These are phyloP conservation scores for Chlamydotis undulata DNA, from an alignment of 2,113 vertebrate species.

Conservation along the genomic window DNA sequence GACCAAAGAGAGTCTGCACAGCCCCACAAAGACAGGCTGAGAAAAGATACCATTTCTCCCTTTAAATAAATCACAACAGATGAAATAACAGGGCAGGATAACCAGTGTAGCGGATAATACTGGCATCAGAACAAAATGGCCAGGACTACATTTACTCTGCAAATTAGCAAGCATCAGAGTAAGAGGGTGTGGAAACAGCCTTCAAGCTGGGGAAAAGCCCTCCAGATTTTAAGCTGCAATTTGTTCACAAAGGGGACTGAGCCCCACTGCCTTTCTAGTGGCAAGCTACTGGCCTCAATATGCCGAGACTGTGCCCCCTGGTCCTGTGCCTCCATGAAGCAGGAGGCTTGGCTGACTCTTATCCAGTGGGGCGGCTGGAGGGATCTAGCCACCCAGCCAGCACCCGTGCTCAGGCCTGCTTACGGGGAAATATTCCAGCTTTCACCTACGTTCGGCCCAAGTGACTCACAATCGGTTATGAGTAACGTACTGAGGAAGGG, in stretches of 20 bases:
- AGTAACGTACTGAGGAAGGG: neutral
- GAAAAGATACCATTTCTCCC: neutral
- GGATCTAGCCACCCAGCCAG: neutral
- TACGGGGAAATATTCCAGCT: neutral
- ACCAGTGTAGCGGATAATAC: neutral
- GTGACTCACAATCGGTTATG: conserved; percentile 28
- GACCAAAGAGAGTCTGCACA: neutral
- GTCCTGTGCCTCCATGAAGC: neutral
- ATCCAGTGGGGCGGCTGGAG: neutral
- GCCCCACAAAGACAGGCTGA: neutral
- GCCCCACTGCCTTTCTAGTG: neutral
- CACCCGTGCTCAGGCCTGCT: fast-evolving
- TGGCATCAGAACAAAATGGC: neutral
- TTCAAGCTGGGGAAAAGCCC: neutral
- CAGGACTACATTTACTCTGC: neutral
- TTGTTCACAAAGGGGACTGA: neutral
- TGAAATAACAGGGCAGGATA: neutral
- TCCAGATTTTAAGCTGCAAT: neutral
- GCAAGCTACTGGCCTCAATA: neutral
- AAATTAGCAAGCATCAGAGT: neutral
- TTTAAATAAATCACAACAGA: neutral
- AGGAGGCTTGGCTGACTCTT: neutral
- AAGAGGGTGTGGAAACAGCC: neutral
- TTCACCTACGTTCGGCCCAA: neutral
- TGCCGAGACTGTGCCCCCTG: neutral